These are phyloP conservation scores for Anser brachyrhynchus DNA, from an alignment of 2,113 vertebrate genomes.

Conservation along the genomic window DNA sequence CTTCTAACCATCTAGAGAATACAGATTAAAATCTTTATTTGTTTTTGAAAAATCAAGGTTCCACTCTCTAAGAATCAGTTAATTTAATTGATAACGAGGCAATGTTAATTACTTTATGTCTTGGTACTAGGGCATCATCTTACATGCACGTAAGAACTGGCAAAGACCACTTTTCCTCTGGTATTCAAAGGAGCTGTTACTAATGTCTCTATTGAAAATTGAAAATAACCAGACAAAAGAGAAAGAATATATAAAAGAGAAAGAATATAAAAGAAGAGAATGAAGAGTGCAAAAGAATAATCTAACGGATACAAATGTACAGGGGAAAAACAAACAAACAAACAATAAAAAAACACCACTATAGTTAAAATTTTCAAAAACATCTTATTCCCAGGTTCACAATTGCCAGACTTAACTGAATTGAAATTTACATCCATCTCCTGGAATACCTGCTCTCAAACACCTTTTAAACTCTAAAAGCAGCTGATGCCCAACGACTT, in stretches of 20 bases:
- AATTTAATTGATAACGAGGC: neutral
- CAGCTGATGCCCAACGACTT: neutral
- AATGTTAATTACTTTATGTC: neutral
- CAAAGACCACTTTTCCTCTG: neutral
- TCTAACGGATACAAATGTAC: neutral
- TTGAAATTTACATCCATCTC: neutral
- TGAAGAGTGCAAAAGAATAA: neutral
- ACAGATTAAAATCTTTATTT: neutral
- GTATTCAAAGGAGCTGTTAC: neutral
- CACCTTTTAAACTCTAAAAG: neutral
- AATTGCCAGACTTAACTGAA: neutral
- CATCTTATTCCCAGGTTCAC: neutral
- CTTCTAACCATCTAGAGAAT: neutral
- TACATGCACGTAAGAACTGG: neutral
- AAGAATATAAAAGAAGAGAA: neutral
- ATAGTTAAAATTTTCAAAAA: neutral
- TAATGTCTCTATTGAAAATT: neutral
- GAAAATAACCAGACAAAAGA: neutral
- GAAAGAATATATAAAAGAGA: neutral
- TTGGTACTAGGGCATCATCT: neutral
- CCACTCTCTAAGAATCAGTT: neutral
- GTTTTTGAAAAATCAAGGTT: neutral
- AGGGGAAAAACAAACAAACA: rapidly evolving
- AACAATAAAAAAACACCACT: neutral
- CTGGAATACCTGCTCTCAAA: neutral